phyloP scores from a whole-genome alignment of 2,113 vertebrate species.

The Phocoena sinus region DNA sequence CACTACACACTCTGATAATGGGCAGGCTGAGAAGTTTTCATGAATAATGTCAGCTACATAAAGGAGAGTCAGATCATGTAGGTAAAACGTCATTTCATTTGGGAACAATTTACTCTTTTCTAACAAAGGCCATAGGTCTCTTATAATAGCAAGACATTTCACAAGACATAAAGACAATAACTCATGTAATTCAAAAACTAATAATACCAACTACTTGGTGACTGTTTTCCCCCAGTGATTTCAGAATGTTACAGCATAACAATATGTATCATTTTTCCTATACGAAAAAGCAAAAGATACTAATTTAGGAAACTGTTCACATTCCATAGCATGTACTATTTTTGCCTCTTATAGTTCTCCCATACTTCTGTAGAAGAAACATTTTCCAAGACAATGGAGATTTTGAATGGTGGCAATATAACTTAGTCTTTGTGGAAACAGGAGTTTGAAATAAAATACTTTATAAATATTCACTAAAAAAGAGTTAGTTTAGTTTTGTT shows the following conservation, averaged over 20 bases:
- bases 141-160: neutral
- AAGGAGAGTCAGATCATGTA: neutral
- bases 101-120: neutral
- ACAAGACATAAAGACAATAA: neutral
- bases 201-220: neutral
- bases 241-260: neutral
- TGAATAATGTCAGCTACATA: neutral
- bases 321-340: neutral
- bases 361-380: neutral
- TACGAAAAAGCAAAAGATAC: slow-evolving; percentile 1
- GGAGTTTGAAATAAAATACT: neutral
- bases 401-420: neutral
- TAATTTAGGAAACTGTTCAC: neutral
- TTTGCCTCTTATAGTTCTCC: neutral
- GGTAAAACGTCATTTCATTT: neutral
- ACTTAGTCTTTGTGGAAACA: neutral
- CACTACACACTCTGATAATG: neutral
- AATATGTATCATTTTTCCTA: neutral
- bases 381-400: neutral
- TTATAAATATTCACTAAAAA: neutral
- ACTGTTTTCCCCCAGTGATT: neutral
- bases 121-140: neutral
- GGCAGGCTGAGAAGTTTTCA: neutral
- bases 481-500: neutral
- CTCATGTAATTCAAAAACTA: neutral